Base-by-base conservation (phyloP, 2,888 invertebrate genomes). In the Melinaea menophilus region DNA sequence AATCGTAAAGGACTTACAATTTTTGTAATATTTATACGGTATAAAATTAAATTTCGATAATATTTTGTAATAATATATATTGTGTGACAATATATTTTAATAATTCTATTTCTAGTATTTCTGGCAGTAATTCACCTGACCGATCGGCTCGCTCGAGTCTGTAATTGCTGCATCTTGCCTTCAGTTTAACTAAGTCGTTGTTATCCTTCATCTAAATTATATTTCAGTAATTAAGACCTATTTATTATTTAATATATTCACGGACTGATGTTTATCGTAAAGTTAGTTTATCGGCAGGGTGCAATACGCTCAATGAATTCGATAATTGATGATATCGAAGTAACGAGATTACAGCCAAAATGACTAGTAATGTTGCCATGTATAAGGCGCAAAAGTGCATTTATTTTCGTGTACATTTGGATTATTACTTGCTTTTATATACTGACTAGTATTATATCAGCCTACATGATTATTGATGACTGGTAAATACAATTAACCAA, bases 401-500 rank as follows among this genome's bases (percentile, higher is more conserved):
- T 88, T 88, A 86, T 86, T 86, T 83, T 84, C 82, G 80, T 83
- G 65, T 63, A 68, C 68, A 59, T 68, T 68, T 64, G 65, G 59
- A 68, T 64, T 62, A 79, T 80, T 80, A 80, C 78, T 76, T 81
- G 83, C 85, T 86, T 84, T 84, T 85, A 84, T 85, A 85, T 85
- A 87, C 80, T 85, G 74, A 76, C 76, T 85, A 86, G 84, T 84
- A 78, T 80, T 84, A 75, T 75, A 75, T 77, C 80, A 81, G 74
- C 74, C 79, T 77, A 73, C 79, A 80, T 80, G 72, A 77, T 74
- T 80, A 84, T 82, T 84, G 82, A 79, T 74, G 77, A 81, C 81
- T 81, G 78, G 78, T 84, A 80, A 84, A 85, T 81, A 84, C 79
- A 83, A 81, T 77, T 85, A 86, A 81, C 81, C 81, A 81, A 82